phyloP scores from a whole-genome alignment of 1,140 invertebrate genomes.

The Zaprionus tsacasi region DNA sequence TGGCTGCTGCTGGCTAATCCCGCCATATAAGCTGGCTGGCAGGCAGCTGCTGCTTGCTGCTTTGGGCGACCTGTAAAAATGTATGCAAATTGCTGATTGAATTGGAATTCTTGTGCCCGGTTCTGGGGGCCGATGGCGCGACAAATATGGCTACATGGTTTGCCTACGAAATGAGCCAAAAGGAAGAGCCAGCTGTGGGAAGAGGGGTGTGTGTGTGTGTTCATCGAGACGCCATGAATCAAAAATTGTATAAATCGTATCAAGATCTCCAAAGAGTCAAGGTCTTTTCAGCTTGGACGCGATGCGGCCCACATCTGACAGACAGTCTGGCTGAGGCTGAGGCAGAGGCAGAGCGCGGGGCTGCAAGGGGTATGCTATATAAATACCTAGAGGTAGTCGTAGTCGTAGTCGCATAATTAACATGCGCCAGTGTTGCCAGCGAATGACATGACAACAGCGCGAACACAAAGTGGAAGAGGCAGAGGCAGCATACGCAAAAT shows the following conservation, averaged over 20 bases:
- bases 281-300: constrained; percentile 62
- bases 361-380: not conserved
- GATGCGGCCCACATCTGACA: constrained; percentile 69
- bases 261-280: constrained; percentile 77
- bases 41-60: constrained; percentile 44
- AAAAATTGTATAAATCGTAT: constrained; percentile 80
- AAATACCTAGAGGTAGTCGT: constrained; percentile 27
- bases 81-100: constrained; percentile 80
- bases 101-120: constrained; percentile 66
- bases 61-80: constrained; percentile 58
- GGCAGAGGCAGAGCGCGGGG: constrained; percentile 9
- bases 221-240: constrained; percentile 68
- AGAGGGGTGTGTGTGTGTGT: not conserved
- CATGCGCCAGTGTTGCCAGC: constrained; percentile 76
- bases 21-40: constrained; percentile 44
- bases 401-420: constrained; percentile 69
- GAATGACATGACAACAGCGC: constrained; percentile 44
- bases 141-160: constrained; percentile 61
- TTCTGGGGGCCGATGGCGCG: constrained; percentile 9
- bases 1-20: constrained; percentile 53
- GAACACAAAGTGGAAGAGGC: constrained; percentile 35
- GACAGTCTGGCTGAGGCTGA: not conserved
- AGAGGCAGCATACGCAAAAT: constrained; percentile 19
- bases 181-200: constrained; percentile 22
- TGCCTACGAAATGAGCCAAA: constrained; percentile 69